phyloP scores from a whole-genome alignment of 2,888 invertebrate species.

The Poecilobothrus nobilitatus region DNA sequence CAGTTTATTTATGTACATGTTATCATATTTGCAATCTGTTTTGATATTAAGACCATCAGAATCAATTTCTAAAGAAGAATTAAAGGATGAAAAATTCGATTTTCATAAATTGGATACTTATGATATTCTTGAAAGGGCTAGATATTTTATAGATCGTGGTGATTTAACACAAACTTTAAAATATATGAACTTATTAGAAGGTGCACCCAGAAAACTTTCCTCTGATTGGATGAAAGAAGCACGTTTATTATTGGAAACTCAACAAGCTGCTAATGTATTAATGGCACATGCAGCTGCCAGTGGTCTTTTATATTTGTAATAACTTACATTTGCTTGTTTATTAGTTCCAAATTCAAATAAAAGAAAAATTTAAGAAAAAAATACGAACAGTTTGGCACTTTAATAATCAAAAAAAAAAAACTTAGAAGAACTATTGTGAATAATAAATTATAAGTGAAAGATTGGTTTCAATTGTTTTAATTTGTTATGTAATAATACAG shows the following conservation, averaged over 20 bases:
- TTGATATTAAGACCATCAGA: conserved; percentile 61
- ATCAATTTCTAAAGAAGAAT: conserved; percentile 63
- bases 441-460: conserved; percentile 4
- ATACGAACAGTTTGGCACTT: neutral
- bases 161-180: conserved; percentile 76
- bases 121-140: conserved; percentile 82
- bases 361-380: too few species aligned
- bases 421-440: neutral
- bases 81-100: conserved; percentile 64
- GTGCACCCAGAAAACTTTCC: conserved; percentile 80
- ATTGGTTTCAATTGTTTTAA: conserved; percentile 2
- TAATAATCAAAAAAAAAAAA: neutral
- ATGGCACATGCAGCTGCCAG: conserved; percentile 81
- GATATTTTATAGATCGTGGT: conserved; percentile 81
- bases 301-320: conserved; percentile 42
- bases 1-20: conserved; percentile 67
- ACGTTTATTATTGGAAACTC: conserved; percentile 72
- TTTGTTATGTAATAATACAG: neutral
- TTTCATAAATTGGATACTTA: conserved; percentile 70
- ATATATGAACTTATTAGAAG: conserved; percentile 78
- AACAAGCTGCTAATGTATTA: conserved; percentile 82
- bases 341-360: neutral
- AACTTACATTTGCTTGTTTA: conserved; percentile 12
- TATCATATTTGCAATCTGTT: conserved; percentile 85
- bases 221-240: conserved; percentile 81